Percentiles rank a stretch among this genome's conserved stretches.
These are phyloP conservation scores for Pterocles gutturalis DNA, from an alignment of 2,113 vertebrate genomes.

Conservation along the genomic window DNA sequence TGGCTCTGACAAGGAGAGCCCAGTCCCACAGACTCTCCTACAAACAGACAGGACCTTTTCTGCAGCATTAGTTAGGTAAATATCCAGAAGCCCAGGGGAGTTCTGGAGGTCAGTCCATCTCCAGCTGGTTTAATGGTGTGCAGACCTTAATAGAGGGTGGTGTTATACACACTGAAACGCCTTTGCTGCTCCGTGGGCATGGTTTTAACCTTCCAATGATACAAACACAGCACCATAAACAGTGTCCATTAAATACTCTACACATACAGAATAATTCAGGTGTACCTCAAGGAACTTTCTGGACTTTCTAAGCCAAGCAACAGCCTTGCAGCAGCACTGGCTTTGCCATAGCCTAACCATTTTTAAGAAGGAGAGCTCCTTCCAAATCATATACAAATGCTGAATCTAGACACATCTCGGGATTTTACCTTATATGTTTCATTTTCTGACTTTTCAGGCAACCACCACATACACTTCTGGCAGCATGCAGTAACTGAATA, in stretches of 20 bases:
- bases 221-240: not conserved
- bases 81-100: not conserved
- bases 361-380: not conserved
- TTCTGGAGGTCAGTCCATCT: not conserved
- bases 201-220: not conserved
- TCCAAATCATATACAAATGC: accelerated
- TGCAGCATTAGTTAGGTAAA: not conserved
- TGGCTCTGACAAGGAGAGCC: not conserved
- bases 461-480: not conserved
- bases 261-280: not conserved
- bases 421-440: not conserved
- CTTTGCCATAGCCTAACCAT: not conserved
- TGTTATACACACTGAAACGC: not conserved
- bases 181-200: not conserved
- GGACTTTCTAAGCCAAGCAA: not conserved
- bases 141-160: not conserved
- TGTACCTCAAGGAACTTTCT: not conserved
- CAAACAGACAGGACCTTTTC: not conserved
- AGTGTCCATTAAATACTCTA: not conserved
- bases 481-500: not conserved
- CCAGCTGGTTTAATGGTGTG: not conserved
- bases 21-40: not conserved
- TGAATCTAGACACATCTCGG: not conserved
- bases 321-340: not conserved
- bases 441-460: not conserved